These are phyloP conservation scores for Zeuzera pyrina DNA, from an alignment of 2,888 invertebrate genomes.

Conservation along the genomic window DNA sequence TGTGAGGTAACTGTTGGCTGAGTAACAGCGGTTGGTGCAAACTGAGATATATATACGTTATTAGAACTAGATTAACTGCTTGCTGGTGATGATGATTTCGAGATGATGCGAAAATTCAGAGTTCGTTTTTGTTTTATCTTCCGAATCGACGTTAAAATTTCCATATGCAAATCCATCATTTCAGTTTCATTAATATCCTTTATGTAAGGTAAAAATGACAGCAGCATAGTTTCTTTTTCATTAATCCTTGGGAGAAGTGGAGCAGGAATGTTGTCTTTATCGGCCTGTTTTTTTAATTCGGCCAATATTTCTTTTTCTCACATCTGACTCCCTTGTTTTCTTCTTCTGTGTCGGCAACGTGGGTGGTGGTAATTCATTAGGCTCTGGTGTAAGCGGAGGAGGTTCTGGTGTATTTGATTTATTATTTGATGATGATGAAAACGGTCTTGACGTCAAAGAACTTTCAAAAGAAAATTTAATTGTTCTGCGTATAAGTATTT, in stretches of 20 bases:
- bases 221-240: constrained; percentile 11
- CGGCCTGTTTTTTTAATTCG: constrained; percentile 3
- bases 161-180: constrained; percentile 12
- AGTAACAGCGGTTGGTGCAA: constrained; percentile 9
- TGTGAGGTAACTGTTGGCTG: constrained; percentile 10
- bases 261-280: constrained; percentile 2
- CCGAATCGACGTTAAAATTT: constrained; percentile 10
- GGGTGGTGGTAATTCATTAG: not conserved
- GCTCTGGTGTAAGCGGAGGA: constrained; percentile 2
- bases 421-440: constrained; percentile 5
- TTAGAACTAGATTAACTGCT: constrained; percentile 9
- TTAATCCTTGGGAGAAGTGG: constrained; percentile 7
- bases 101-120: constrained; percentile 11
- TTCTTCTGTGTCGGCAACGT: not conserved
- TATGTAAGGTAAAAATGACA: constrained; percentile 12
- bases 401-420: constrained; percentile 6
- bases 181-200: constrained; percentile 14
- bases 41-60: constrained; percentile 7
- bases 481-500: not conserved
- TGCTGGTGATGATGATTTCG: constrained; percentile 8
- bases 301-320: constrained; percentile 5
- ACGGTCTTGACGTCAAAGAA: constrained; percentile 6
- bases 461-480: not conserved
- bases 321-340: constrained; percentile 6
- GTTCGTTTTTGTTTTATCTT: constrained; percentile 12